Evolutionary conservation across 2,113 vertebrate species (phyloP), one percentile per base, ranked within the genome.

Genomic region (Nothoprocta pentlandii): DNA sequence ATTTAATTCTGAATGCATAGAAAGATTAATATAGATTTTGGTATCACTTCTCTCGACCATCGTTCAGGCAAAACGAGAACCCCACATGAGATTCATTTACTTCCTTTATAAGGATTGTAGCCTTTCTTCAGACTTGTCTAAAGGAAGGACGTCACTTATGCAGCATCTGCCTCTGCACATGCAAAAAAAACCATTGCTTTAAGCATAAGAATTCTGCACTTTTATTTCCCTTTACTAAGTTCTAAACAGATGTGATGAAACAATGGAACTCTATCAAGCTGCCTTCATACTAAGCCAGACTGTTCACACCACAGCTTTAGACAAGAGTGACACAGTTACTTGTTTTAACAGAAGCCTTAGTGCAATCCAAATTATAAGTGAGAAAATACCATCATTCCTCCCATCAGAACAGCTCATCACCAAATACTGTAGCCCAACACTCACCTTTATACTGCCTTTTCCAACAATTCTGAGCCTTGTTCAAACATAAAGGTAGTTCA

Each of bases 221-320:
- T 92, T 79, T 87, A 88, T 94, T 94, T 80, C 64, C 42, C 92
- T 85, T 85, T 47, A 74, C 51, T 83, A 86, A 91, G 87, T 83
- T 82, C 93, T 91, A 88, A 96, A 93, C 83, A 95, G 84, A 93
- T 83, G 70, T 79, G 84, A 88, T 85, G 73, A 87, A 90, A 36
- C 23, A 74, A 88, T 5, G 12, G 36, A 93, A 75, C 54, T 79
- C 64, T 80, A 84, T 77, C 73, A 82, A 93, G 73, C 22, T 89
- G 47, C 75, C 89, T 94, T 89, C 61, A 87, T n/a, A 76, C 44
- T 68, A 78, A 9, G 74, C 36, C 93, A 85, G 83, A 71, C 78
- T 83, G 68, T 68, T 95, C 89, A 87, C 51, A 94, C 77, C 28
- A 8, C 80, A 87, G 79, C 67, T 95, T 92, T 85, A 95, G 86